phyloP scores from a whole-genome alignment of 2,888 invertebrate species.

The Clunio marinus region DNA sequence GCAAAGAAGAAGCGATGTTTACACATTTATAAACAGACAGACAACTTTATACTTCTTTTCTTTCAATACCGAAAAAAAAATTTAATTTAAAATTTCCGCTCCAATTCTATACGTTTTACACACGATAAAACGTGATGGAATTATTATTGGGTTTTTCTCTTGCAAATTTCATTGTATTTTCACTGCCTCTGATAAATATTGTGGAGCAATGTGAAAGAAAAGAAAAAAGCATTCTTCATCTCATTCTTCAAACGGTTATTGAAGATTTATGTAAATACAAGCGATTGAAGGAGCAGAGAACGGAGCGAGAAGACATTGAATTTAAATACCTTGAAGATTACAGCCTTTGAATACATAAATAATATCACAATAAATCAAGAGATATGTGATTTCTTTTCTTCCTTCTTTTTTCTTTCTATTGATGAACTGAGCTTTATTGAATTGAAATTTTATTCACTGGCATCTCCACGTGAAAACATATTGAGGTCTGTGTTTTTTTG shows the following conservation, averaged over 20 bases:
- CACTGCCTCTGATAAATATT: neutral
- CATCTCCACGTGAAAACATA: neutral
- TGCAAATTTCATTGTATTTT: neutral
- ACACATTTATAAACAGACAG: no score
- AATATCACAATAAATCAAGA: constrained; percentile 36
- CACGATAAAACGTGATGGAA: constrained; percentile 34
- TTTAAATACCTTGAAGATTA: constrained; percentile 31
- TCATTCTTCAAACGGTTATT: constrained; percentile 30
- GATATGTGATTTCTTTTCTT: constrained; percentile 21
- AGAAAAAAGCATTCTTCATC: constrained; percentile 9
- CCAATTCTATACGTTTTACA: constrained; percentile 20
- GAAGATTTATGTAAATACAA: constrained; percentile 33
- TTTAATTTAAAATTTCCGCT: constrained; percentile 32
- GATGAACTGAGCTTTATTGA: neutral
- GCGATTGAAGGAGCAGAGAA: constrained; percentile 24
- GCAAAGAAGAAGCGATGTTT: no score
- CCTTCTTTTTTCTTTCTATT: neutral
- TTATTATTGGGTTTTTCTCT: constrained; percentile 15
- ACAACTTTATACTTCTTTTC: neutral
- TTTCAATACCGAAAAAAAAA: neutral
- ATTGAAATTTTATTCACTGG: neutral
- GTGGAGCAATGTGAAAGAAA: neutral
- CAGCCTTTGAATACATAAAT: constrained; percentile 36
- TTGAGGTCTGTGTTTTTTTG: constrained; percentile 18
- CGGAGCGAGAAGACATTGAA: constrained; percentile 23